Conservation (phyloP, 2,888 invertebrate genomes). For the Anoplius nigerrimus region DNA sequence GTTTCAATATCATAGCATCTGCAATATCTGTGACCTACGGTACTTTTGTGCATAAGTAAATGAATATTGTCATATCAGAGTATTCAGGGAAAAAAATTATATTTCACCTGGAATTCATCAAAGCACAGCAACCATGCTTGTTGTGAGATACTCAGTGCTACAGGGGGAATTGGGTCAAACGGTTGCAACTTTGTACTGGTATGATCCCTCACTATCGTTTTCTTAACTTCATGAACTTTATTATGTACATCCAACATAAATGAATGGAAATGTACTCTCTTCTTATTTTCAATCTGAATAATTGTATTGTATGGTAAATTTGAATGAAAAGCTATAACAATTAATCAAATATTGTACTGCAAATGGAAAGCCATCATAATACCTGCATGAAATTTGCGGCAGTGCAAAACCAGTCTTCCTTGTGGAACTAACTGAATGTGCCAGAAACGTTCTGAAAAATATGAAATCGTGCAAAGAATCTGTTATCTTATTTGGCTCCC, state of each 20-base stretch:
- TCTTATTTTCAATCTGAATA: constrained; percentile 81
- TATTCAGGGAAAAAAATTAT: constrained; percentile 11
- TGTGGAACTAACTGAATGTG: constrained; percentile 11
- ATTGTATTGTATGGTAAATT: constrained; percentile 30
- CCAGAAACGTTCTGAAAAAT: constrained; percentile 25
- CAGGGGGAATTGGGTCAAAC: constrained; percentile 96
- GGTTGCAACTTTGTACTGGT: constrained; percentile 80
- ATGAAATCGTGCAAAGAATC: constrained; percentile 2
- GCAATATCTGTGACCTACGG: constrained; percentile 96
- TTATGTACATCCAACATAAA: constrained; percentile 98
- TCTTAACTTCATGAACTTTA: constrained; percentile 91
- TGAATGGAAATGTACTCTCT: constrained; percentile 95
- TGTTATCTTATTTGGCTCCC: constrained; percentile 37
- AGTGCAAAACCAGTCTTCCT: constrained; percentile 12
- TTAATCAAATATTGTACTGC: constrained; percentile 40
- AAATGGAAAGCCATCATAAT: constrained; percentile 56
- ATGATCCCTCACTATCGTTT: constrained; percentile 76
- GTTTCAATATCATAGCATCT: constrained; percentile 98
- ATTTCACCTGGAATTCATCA: constrained; percentile 94
- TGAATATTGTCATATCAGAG: constrained; percentile 8
- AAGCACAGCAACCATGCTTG: constrained; percentile 96
- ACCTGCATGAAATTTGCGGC: constrained; percentile 16
- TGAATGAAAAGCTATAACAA: neutral
- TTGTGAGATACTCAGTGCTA: constrained; percentile 90
- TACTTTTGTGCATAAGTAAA: constrained; percentile 10